Percentiles rank a stretch among this genome's conserved stretches.
Evolutionary conservation across 2,797 vertebrate species (phyloP).

Genomic region (Poeciliopsis gracilis): DNA sequence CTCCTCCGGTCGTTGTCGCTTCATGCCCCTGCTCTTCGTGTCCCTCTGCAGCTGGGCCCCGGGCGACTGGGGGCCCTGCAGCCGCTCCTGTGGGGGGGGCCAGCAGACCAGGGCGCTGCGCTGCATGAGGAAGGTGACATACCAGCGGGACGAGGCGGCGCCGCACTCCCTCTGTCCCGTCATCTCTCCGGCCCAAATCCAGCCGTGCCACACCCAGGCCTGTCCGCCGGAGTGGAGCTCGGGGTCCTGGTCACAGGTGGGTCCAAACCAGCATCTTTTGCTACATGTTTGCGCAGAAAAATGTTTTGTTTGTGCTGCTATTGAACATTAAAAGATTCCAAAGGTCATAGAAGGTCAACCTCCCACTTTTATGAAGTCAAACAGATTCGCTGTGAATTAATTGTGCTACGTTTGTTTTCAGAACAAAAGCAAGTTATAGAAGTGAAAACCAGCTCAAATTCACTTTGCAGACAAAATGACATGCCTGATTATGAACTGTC

Average conservation of each 20-base stretch:
- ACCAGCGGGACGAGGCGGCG: conserved; percentile 87
- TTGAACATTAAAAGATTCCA: too few relatives aligned
- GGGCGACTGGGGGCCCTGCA: conserved; percentile 89
- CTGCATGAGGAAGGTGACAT: conserved; percentile 88
- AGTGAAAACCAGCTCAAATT: too few relatives aligned
- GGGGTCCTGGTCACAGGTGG: conserved; percentile 92
- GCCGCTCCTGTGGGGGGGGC: conserved; percentile 88
- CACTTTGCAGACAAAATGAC: too few relatives aligned
- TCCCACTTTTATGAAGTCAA: too few relatives aligned
- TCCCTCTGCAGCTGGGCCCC: conserved; percentile 84
- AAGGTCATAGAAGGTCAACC: too few relatives aligned
- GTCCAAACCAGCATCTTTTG: neutral
- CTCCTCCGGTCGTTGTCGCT: neutral
- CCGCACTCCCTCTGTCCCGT: conserved; percentile 88
- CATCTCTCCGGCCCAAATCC: conserved; percentile 85
- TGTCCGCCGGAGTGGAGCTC: conserved; percentile 91
- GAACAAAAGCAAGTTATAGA: too few relatives aligned
- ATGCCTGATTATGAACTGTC: too few relatives aligned
- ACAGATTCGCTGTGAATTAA: too few relatives aligned
- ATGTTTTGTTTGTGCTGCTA: too few relatives aligned
- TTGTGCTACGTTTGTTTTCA: too few relatives aligned
- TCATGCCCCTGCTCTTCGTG: neutral
- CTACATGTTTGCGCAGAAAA: too few relatives aligned
- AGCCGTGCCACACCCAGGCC: conserved; percentile 85
- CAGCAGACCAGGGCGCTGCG: conserved; percentile 87